phyloP scores from a whole-genome alignment of 2,113 vertebrate species.

The Tamias sibiricus region DNA sequence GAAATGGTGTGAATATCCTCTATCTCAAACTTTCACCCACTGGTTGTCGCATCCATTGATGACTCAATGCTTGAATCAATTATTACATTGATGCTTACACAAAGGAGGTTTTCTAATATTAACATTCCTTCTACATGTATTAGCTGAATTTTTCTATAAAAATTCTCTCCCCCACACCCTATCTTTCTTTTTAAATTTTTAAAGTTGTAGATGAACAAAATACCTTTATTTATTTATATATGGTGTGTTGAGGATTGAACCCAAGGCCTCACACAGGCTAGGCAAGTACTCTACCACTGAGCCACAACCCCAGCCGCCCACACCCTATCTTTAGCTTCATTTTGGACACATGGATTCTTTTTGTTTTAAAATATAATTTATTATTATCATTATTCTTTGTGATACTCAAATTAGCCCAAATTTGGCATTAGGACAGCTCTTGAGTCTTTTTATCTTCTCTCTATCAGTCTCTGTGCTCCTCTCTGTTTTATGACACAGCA shows the following conservation, averaged over 20 bases:
- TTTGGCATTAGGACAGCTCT: background rate
- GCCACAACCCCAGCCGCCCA: background rate
- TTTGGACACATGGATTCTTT: background rate
- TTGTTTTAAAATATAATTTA: background rate
- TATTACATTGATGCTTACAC: background rate
- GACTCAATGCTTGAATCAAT: constrained; percentile 29
- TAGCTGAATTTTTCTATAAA: background rate
- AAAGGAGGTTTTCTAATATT: background rate
- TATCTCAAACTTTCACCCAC: background rate
- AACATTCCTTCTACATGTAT: background rate
- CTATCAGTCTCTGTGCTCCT: background rate
- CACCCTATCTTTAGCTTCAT: background rate
- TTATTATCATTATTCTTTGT: background rate
- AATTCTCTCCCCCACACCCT: background rate
- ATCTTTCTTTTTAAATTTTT: background rate
- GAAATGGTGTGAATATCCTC: background rate
- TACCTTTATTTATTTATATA: too few species aligned
- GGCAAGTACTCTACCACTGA: too few species aligned
- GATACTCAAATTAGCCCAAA: background rate
- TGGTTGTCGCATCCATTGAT: constrained; percentile 6
- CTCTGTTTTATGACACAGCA: background rate
- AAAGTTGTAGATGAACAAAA: too few species aligned
- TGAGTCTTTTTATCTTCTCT: background rate
- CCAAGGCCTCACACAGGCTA: too few species aligned
- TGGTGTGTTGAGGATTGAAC: too few species aligned